Base-by-base conservation (phyloP, 2,113 vertebrate genomes). In the Lynx canadensis region DNA sequence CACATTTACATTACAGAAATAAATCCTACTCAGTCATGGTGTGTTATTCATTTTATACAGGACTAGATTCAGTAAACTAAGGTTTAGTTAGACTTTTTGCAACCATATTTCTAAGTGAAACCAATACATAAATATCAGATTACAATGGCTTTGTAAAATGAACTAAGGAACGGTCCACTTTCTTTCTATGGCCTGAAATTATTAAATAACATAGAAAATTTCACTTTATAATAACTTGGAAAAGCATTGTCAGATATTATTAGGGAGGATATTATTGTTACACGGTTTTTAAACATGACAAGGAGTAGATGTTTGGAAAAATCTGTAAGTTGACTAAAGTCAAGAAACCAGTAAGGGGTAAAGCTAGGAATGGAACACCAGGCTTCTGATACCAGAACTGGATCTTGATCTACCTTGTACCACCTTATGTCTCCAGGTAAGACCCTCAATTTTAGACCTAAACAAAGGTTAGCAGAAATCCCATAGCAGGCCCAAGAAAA, bases 91-190 rank as follows among this genome's bases (percentile, higher is more conserved):
- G 83, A 79, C 3, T 80, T 93, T 95, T 12, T 60, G 3, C 23
- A 63, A 68, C 50, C 52, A 68, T 73, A 86, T 93, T 95, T 74
- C 29, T 45, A 95, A 76, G 19, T 95, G 52, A 96, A 94, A 91
- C 95, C 36, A 94, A 63, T 89, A 80, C 15, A 52, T 45, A 80
- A 92, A 90, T 92, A 94, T 84, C 36, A 96, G 78, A 73, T 93
- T 63, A 83, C 19, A 79, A 21, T 86, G 16, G 15, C 41, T 95
- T 91, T 55, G 31, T 36, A 78, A 95, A 96, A 90, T 68, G 65
- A 94, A 86, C 31, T 48, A 86, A 86, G 3, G 29, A 90, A 86
- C 27, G 68, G 8, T 83, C 60, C 33, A 21, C 48, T 63, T 80
- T 74, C 57, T 29, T 3, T 66, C 38, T 57, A 36, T 92, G 38